phyloP scores from a whole-genome alignment of 2,113 vertebrate species.

The Papio anubis region DNA sequence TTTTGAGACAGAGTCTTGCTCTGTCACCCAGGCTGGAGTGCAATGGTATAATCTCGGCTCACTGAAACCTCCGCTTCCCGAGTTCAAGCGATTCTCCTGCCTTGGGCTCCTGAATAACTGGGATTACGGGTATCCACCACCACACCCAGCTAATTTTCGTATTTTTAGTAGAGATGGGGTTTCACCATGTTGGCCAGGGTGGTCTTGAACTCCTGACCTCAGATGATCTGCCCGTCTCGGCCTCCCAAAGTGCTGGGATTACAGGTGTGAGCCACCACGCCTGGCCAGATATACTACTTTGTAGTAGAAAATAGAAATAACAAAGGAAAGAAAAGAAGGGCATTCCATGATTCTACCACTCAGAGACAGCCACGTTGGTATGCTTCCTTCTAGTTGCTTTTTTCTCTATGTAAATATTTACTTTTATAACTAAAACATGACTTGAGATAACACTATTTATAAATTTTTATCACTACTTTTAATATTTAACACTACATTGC shows the following conservation, averaged over 20 bases:
- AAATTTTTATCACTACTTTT: background rate
- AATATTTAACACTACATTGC: background rate
- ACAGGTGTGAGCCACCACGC: background rate
- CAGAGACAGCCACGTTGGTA: background rate
- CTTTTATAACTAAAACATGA: conserved; percentile 31
- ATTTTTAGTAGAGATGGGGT: background rate
- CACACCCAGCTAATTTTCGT: too few species aligned
- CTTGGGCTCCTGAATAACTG: too few species aligned
- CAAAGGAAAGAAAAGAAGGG: background rate
- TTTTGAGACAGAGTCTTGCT: too few species aligned
- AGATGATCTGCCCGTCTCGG: background rate
- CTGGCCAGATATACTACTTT: background rate
- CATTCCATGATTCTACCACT: background rate
- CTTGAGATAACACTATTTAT: background rate
- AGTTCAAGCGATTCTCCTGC: too few species aligned
- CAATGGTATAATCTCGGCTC: too few species aligned
- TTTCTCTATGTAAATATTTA: background rate
- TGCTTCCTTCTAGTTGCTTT: background rate
- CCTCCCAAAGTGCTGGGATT: background rate
- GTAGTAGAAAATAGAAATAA: background rate
- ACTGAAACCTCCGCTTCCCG: too few species aligned
- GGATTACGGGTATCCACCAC: too few species aligned
- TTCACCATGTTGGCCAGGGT: background rate
- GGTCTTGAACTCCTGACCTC: background rate
- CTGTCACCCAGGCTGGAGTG: too few species aligned